A percentile compares a stretch with the other conserved stretches of the same genome.
Conservation (phyloP, 2,888 invertebrate species). For the Hololepta plana region DNA sequence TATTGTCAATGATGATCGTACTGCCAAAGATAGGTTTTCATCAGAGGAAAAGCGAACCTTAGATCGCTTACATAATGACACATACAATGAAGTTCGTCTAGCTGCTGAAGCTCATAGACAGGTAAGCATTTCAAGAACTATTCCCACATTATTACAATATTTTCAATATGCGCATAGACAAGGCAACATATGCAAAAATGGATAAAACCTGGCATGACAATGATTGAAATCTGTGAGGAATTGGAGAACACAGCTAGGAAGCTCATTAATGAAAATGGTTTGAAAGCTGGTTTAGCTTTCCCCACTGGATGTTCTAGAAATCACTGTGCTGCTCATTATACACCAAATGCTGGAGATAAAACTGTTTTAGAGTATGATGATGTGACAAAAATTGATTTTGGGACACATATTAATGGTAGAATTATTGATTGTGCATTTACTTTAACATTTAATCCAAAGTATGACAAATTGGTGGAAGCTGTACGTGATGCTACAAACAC, state of each 20-base stretch:
- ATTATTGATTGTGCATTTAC: conserved; percentile 99
- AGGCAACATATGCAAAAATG: conserved; percentile 79
- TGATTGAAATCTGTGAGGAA: conserved; percentile 97
- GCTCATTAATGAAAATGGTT: conserved; percentile 84
- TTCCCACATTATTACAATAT: background rate
- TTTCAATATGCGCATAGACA: conserved; percentile 37
- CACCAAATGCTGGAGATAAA: conserved; percentile 91
- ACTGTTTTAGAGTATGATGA: conserved; percentile 91
- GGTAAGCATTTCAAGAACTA: conserved; percentile 26
- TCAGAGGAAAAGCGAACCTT: conserved; percentile 79
- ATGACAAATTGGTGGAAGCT: conserved; percentile 83
- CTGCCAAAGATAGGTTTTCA: conserved; percentile 70
- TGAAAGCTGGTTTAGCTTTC: conserved; percentile 87
- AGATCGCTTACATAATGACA: conserved; percentile 79
- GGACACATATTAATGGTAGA: conserved; percentile 93
- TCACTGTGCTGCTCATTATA: conserved; percentile 98
- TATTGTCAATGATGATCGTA: conserved; percentile 63
- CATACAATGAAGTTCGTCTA: conserved; percentile 85
- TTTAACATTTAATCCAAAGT: conserved; percentile 88
- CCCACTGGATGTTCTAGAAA: conserved; percentile 96
- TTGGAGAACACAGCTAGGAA: conserved; percentile 81
- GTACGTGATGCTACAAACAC: conserved; percentile 98
- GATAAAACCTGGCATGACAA: conserved; percentile 97
- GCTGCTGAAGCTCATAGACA: conserved; percentile 98
- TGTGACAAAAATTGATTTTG: conserved; percentile 98